Percentiles rank a stretch among this genome's conserved stretches.
phyloP scores from a whole-genome alignment of 2,113 vertebrate genomes.

The Mionectes macconnelli region DNA sequence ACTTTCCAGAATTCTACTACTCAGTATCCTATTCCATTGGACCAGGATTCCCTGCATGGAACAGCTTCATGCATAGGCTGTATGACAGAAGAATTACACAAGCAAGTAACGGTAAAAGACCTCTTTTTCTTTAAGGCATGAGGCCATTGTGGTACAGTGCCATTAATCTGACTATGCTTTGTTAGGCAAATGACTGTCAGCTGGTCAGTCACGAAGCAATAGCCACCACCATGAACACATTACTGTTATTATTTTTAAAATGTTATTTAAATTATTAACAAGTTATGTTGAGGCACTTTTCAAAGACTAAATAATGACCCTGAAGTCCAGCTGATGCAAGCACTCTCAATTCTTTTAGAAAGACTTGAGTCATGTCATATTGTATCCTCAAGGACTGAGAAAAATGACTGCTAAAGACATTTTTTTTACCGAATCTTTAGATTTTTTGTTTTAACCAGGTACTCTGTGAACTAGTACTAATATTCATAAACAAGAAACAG shows the following conservation, averaged over 20 bases:
- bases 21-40: neutral
- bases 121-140: neutral
- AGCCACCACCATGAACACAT: neutral
- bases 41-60: accelerated
- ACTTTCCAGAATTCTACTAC: neutral
- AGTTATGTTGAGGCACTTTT: neutral
- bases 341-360: neutral
- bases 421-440: neutral
- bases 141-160: neutral
- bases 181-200: neutral
- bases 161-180: neutral
- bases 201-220: neutral
- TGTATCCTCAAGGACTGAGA: accelerated
- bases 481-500: neutral
- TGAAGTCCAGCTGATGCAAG: neutral
- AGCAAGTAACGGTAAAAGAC: neutral
- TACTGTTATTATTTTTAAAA: neutral
- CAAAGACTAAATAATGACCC: neutral
- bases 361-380: neutral
- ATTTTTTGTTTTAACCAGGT: neutral
- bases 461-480: neutral
- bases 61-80: neutral
- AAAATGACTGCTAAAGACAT: neutral
- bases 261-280: neutral
- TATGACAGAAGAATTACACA: neutral